Evolutionary conservation across 2,888 invertebrate species (phyloP).

Genomic region (Oxyteleia sp.): DNA sequence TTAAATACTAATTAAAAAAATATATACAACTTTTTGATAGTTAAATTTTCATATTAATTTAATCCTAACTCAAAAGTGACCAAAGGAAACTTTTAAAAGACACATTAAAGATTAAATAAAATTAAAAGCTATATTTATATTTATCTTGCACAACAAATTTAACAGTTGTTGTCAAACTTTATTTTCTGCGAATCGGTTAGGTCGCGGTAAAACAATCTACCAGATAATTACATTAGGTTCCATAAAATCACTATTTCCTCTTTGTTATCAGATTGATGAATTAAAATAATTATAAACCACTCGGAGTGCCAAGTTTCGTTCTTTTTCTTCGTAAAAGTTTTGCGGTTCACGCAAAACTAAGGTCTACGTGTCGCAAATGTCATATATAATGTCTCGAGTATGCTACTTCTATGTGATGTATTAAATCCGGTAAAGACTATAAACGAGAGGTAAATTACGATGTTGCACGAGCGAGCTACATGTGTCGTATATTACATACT

Average conservation of each 20-base stretch:
- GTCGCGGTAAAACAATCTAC: neutral
- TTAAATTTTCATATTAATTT: too few species aligned
- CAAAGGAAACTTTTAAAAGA: too few species aligned
- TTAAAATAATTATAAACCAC: slow-evolving; percentile 30
- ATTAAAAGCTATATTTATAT: too few species aligned
- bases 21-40: too few species aligned
- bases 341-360: slow-evolving; percentile 45
- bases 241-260: neutral
- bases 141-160: too few species aligned
- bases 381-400: slow-evolving; percentile 50
- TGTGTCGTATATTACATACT: slow-evolving; percentile 66
- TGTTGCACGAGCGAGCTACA: slow-evolving; percentile 69
- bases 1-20: too few species aligned
- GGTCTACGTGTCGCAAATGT: slow-evolving; percentile 51
- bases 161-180: too few species aligned
- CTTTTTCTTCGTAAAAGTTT: slow-evolving; percentile 26
- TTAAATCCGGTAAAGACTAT: slow-evolving; percentile 74
- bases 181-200: too few species aligned
- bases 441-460: slow-evolving; percentile 75
- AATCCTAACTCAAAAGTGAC: too few species aligned
- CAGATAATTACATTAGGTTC: neutral
- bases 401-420: slow-evolving; percentile 68
- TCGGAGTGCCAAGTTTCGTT: neutral
- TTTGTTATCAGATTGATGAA: neutral
- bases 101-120: too few species aligned